A percentile compares a stretch with the other conserved stretches of the same genome.
These are phyloP conservation scores for Alloscopus bannaensis DNA, from an alignment of 2,888 invertebrate species.

Conservation along the genomic window DNA sequence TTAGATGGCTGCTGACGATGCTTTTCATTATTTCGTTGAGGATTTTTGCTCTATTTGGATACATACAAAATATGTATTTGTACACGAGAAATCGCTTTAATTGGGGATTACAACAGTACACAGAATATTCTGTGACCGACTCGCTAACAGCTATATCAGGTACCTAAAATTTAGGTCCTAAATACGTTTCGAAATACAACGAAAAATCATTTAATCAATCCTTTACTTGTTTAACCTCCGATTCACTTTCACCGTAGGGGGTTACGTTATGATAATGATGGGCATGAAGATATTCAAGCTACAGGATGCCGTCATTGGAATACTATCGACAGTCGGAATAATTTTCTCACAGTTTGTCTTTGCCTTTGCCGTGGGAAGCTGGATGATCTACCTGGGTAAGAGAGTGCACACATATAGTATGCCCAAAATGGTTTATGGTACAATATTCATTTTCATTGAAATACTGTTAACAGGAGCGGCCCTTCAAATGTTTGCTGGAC, in stretches of 20 bases:
- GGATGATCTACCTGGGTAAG: slow-evolving; percentile 71
- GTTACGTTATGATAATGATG: slow-evolving; percentile 61
- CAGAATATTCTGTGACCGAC: slow-evolving; percentile 65
- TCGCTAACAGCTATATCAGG: slow-evolving; percentile 64
- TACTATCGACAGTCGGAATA: slow-evolving; percentile 62
- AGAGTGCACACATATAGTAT: not conserved
- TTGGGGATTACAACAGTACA: slow-evolving; percentile 79
- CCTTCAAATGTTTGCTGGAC: slow-evolving; percentile 78
- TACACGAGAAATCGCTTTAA: slow-evolving; percentile 81
- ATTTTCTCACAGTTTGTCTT: slow-evolving; percentile 53
- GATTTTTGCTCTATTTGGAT: slow-evolving; percentile 75
- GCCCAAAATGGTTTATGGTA: not conserved
- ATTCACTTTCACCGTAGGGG: slow-evolving; percentile 33
- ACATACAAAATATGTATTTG: slow-evolving; percentile 79
- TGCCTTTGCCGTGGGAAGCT: slow-evolving; percentile 53
- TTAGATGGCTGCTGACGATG: slow-evolving; percentile 69
- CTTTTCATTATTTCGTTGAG: slow-evolving; percentile 60
- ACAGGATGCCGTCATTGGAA: slow-evolving; percentile 66
- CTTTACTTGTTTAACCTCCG: not conserved
- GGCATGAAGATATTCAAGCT: slow-evolving; percentile 69
- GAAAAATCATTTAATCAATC: not conserved
- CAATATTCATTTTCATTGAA: not conserved
- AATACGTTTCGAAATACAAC: no score
- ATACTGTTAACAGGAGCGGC: slow-evolving; percentile 74
- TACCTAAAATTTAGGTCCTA: slow-evolving; percentile 11